These are phyloP conservation scores for Strix occidentalis DNA, from an alignment of 2,797 vertebrate genomes.

Conservation along the genomic window DNA sequence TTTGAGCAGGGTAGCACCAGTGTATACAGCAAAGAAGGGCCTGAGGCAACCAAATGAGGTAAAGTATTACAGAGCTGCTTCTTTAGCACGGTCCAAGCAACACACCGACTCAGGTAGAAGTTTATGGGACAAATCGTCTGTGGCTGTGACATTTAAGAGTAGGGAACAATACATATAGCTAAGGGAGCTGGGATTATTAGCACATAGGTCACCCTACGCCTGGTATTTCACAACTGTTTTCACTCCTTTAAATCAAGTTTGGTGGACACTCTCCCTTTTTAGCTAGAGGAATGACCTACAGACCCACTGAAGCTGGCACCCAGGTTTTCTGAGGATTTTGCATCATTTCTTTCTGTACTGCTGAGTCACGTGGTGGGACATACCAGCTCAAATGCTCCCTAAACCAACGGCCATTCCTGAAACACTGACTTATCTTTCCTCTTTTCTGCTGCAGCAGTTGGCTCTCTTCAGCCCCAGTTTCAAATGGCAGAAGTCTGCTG, in stretches of 20 bases:
- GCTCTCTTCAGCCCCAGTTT: background rate
- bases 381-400: background rate
- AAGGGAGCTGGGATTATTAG: background rate
- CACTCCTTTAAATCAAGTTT: background rate
- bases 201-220: background rate
- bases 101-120: background rate
- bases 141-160: background rate
- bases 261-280: background rate
- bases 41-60: background rate
- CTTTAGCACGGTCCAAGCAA: background rate
- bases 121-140: background rate
- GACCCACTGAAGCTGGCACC: background rate
- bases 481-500: background rate
- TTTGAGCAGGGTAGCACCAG: background rate
- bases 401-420: background rate
- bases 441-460: background rate
- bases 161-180: background rate
- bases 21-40: background rate
- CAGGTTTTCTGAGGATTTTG: background rate
- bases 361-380: accelerated
- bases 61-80: background rate
- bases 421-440: background rate
- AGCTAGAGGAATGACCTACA: background rate
- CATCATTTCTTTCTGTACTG: background rate
- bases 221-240: background rate